Conservation (phyloP, 2,888 invertebrate genomes). For the Chymomyza procnemis region DNA sequence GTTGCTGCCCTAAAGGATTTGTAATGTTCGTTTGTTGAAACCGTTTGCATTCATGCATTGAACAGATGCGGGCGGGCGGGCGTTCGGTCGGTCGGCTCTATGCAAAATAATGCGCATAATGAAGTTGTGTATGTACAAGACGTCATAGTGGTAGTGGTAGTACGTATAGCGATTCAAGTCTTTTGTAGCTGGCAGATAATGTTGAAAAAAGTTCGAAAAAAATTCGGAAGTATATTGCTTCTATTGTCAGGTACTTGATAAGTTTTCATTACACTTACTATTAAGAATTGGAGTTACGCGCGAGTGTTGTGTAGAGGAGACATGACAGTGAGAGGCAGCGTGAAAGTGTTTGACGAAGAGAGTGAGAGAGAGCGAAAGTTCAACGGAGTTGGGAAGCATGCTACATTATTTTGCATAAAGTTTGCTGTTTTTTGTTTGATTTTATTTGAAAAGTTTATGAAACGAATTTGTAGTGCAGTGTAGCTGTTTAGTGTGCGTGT, state of each 20-base stretch:
- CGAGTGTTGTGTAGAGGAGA: neutral
- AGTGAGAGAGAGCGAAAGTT: no score
- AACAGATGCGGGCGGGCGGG: no score
- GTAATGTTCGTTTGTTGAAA: constrained; percentile 62
- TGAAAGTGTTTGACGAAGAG: neutral
- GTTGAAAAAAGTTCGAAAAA: constrained; percentile 10
- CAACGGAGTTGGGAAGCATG: neutral
- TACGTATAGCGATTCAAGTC: neutral
- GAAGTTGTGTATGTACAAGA: constrained; percentile 13
- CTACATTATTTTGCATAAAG: constrained; percentile 5
- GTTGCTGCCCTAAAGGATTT: neutral
- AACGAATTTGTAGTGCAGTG: constrained; percentile 43
- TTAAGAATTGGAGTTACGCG: constrained; percentile 1
- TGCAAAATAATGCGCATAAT: neutral
- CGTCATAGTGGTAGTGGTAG: neutral
- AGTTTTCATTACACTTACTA: constrained; percentile 27
- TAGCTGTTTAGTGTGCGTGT: constrained; percentile 4
- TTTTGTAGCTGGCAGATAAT: neutral
- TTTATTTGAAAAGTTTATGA: constrained; percentile 11
- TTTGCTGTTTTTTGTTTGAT: neutral
- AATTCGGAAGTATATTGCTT: constrained; percentile 24
- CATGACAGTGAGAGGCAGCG: neutral
- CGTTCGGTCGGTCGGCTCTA: no score
- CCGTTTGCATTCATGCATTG: constrained; percentile 58
- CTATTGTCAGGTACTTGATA: constrained; percentile 74